These are phyloP conservation scores for Drosophila subpulchrella DNA, from an alignment of 1,140 invertebrate genomes.

Conservation along the genomic window DNA sequence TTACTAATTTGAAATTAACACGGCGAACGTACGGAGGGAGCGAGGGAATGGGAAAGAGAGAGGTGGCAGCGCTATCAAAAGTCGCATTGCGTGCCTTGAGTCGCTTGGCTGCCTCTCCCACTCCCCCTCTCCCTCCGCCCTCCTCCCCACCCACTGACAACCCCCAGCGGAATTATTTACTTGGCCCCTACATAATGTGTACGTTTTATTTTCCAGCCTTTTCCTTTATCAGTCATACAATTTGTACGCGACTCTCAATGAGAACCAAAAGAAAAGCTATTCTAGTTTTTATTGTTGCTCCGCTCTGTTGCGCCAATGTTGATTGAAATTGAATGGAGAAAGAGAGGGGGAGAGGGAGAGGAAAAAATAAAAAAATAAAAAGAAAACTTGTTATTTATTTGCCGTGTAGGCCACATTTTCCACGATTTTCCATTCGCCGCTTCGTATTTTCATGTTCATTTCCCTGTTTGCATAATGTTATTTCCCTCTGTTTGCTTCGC, in stretches of 20 bases:
- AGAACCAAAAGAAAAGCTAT: slow-evolving; percentile 22
- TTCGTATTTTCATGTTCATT: slow-evolving; percentile 51
- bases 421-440: slow-evolving; percentile 51
- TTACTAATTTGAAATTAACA: slow-evolving; percentile 50
- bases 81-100: slow-evolving; percentile 45
- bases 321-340: slow-evolving; percentile 51
- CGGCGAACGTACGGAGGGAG: background rate
- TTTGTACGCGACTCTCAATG: slow-evolving; percentile 5
- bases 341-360: background rate
- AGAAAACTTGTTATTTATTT: slow-evolving; percentile 51
- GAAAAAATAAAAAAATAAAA: slow-evolving; percentile 12
- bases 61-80: slow-evolving; percentile 23
- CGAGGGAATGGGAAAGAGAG: too few species aligned
- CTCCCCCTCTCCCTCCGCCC: background rate
- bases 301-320: slow-evolving; percentile 62
- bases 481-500: slow-evolving; percentile 42
- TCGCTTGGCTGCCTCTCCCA: slow-evolving; percentile 29
- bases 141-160: background rate
- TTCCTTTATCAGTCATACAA: slow-evolving; percentile 66
- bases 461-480: slow-evolving; percentile 66
- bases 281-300: slow-evolving; percentile 47
- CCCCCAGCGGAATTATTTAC: slow-evolving; percentile 27
- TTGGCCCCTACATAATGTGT: slow-evolving; percentile 37
- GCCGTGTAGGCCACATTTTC: slow-evolving; percentile 64
- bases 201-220: slow-evolving; percentile 48